Evolutionary conservation across 2,888 invertebrate genomes (phyloP), one percentile per base, ranked within the genome.

Genomic region (Melieria picta): DNA sequence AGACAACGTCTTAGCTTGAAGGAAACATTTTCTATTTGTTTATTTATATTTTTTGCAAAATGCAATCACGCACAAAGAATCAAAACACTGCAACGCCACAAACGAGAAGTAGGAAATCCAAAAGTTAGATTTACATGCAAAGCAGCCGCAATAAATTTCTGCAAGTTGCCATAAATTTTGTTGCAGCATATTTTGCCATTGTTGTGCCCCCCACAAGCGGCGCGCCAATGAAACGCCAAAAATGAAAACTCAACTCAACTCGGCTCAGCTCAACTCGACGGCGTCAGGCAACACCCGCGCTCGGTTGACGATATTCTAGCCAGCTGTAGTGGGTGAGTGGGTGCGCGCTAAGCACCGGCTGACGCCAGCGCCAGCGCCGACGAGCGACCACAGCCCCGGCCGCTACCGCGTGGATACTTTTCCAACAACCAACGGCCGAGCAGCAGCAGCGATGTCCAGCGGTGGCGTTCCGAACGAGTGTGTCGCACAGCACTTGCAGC

Each of bases 91-190:
- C 30, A 30, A 30, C 30, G 30, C 30, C 30, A 30, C 30, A 30
- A 30, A 2, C 30, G 30, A 30, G 30, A 30, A 30, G 30, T 30
- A 30, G 30, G 30, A 30, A 30, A 30, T 30, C 3, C 30, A 30
- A 30, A 30, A 30, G 30, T 30, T 30, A 67, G 61, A 67, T 67
- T 67, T 67, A 61, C 60, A 67, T 67, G 67, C 67, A 69, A 70
- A 70, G 75, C 74, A 75, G 75, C 68, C 72, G 83, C 78, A 83
- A 83, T 83, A 83, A 83, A 83, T 83, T 83, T 81, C 79, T 77
- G 81, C 83, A 83, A 83, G 83, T 83, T 83, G 83, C 81, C 83
- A 83, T 83, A 83, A 83, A 83, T 83, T 83, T 82, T 72, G 75
- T 80, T 82, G 30, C 81, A 80, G 82, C 82, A 83, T 81, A 82